Conservation (phyloP, 2,797 vertebrate species). For the Gymnocypris eckloni region DNA sequence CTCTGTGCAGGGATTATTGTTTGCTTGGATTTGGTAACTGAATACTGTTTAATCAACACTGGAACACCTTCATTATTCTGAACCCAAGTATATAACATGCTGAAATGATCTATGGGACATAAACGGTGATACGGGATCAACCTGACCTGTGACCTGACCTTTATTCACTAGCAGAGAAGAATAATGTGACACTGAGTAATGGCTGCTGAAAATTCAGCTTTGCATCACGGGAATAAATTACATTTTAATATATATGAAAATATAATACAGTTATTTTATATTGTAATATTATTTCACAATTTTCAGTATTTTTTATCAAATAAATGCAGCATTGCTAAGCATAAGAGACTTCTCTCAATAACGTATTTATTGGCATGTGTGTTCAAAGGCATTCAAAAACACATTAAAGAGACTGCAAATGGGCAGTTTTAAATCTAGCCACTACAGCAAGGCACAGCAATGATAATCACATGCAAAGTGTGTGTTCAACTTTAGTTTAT, state of each 20-base stretch:
- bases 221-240: not conserved
- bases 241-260: not conserved
- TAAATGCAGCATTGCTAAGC: not conserved
- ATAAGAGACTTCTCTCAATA: not conserved
- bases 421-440: not conserved
- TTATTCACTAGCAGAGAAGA: not conserved
- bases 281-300: not conserved
- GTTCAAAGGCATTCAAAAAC: not conserved
- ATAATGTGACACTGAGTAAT: not conserved
- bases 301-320: not conserved
- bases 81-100: not conserved
- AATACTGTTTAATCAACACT: constrained; percentile 2
- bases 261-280: not conserved
- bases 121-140: not conserved
- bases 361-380: not conserved
- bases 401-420: not conserved
- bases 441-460: not conserved
- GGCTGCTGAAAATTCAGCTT: not conserved
- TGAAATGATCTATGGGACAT: not conserved
- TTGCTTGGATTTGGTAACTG: not conserved
- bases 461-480: constrained; percentile 19
- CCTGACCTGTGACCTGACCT: not conserved
- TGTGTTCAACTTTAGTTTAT: constrained; percentile 16
- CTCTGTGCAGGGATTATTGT: not conserved
- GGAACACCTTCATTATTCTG: not conserved